Evolutionary conservation across 2,797 vertebrate species (phyloP).

Genomic region (Austrolebias charrua): DNA sequence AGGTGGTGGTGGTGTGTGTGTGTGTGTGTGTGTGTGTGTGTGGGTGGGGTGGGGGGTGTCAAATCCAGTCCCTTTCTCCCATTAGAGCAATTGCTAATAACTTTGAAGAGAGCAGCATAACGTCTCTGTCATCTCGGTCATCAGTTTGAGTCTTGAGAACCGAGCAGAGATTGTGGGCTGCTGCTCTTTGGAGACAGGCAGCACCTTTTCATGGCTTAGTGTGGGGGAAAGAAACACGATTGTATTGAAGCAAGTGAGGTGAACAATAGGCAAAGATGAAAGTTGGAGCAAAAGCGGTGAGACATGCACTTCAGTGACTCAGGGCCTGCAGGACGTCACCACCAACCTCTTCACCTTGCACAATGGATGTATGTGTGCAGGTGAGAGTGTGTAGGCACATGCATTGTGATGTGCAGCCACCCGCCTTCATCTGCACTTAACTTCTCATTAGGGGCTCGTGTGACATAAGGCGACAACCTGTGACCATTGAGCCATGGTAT

Average conservation of each 20-base stretch:
- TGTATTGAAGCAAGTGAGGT: conserved; percentile 57
- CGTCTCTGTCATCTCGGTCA: conserved; percentile 39
- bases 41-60: conserved; percentile 14
- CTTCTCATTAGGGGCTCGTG: conserved; percentile 65
- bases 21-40: too few species aligned
- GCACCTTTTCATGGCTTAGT: conserved; percentile 55
- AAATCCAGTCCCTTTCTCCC: conserved; percentile 17
- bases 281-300: conserved; percentile 54
- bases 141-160: conserved; percentile 42
- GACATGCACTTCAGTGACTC: conserved; percentile 56
- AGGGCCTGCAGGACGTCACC: conserved; percentile 44
- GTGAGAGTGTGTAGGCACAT: conserved; percentile 19
- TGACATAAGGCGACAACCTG: conserved; percentile 64
- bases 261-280: conserved; percentile 60
- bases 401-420: conserved; percentile 44
- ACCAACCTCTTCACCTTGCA: conserved; percentile 24
- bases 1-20: too few species aligned
- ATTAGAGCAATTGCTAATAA: conserved; percentile 48
- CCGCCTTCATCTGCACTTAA: conserved; percentile 51
- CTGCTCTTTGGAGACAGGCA: conserved; percentile 43
- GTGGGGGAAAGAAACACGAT: conserved; percentile 34
- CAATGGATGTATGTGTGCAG: conserved; percentile 18
- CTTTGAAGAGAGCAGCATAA: conserved; percentile 52
- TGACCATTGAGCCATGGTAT: conserved; percentile 46
- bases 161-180: conserved; percentile 39